These are phyloP conservation scores for Calameuta pallipes DNA, from an alignment of 2,888 invertebrate genomes.

Conservation along the genomic window DNA sequence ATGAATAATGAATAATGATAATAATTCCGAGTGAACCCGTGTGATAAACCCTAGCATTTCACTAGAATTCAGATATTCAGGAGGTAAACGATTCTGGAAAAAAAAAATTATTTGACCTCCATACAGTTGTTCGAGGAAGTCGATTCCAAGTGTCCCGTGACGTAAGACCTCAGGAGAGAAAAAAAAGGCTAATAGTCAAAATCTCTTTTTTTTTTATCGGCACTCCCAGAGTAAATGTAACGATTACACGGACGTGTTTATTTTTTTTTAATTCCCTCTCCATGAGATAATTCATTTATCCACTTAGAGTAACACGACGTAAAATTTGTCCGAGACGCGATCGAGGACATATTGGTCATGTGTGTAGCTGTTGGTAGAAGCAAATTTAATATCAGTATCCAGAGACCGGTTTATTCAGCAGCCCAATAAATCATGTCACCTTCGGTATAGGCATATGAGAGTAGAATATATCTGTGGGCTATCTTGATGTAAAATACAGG, in stretches of 20 bases:
- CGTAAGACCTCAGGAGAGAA: neutral
- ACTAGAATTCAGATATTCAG: slow-evolving; percentile 18
- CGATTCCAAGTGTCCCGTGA: neutral
- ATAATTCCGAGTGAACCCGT: slow-evolving; percentile 35
- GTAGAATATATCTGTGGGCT: neutral
- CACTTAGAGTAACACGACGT: neutral
- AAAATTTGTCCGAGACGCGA: neutral
- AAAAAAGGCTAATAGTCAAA: neutral
- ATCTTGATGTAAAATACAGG: neutral
- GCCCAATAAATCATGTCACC: slow-evolving; percentile 3
- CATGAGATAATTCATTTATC: neutral
- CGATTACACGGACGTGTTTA: neutral
- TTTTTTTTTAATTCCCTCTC: neutral
- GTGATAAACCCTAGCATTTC: slow-evolving; percentile 27
- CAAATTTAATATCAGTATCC: neutral
- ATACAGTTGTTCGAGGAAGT: slow-evolving; percentile 4
- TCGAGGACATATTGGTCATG: neutral
- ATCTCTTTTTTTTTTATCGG: too few relatives aligned
- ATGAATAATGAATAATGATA: slow-evolving; percentile 44
- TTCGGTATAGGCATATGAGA: neutral
- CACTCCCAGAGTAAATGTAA: neutral
- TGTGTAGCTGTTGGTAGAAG: neutral
- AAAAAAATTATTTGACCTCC: slow-evolving; percentile 20
- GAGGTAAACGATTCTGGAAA: slow-evolving; percentile 24
- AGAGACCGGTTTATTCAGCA: slow-evolving; percentile 4